These are phyloP conservation scores for Coelopa frigida DNA, from an alignment of 1,140 invertebrate genomes.

Conservation along the genomic window DNA sequence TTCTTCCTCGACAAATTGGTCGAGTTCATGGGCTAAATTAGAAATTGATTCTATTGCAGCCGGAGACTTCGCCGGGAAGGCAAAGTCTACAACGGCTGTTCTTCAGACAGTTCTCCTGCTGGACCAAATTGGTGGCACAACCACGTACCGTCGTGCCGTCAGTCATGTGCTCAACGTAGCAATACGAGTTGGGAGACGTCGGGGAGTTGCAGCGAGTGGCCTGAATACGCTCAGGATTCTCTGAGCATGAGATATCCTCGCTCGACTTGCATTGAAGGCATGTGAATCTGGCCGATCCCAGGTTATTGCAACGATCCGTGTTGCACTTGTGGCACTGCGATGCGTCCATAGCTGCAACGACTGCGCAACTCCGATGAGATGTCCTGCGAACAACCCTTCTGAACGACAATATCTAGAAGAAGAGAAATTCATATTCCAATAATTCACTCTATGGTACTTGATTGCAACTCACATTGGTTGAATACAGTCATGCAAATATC, in stretches of 20 bases:
- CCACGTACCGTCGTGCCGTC: slow-evolving; percentile 20
- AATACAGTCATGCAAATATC: slow-evolving; percentile 28
- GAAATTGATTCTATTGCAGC: slow-evolving; percentile 29
- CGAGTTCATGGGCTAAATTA: no score
- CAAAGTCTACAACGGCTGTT: slow-evolving; percentile 33
- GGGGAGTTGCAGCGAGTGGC: slow-evolving; percentile 23
- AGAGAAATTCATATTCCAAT: background rate
- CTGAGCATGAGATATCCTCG: slow-evolving; percentile 11
- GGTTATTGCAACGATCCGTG: slow-evolving; percentile 34
- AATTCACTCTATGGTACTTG: slow-evolving; percentile 13
- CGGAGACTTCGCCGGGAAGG: slow-evolving; percentile 26
- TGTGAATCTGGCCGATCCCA: slow-evolving; percentile 22
- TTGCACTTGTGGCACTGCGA: slow-evolving; percentile 34
- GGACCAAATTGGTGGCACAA: slow-evolving; percentile 27
- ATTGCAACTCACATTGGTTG: slow-evolving; percentile 15
- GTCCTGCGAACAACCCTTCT: slow-evolving; percentile 34
- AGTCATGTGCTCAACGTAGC: slow-evolving; percentile 27
- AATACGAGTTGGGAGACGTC: slow-evolving; percentile 33
- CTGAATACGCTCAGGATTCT: slow-evolving; percentile 4
- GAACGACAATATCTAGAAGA: slow-evolving; percentile 26
- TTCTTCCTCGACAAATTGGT: no score
- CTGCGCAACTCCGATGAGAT: slow-evolving; percentile 25
- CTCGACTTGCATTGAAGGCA: slow-evolving; percentile 37
- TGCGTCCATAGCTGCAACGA: slow-evolving; percentile 18
- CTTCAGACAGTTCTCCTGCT: slow-evolving; percentile 28